Evolutionary conservation across 2,888 invertebrate species (phyloP), one percentile per base, ranked within the genome.

Genomic region (Phlogophora meticulosa): DNA sequence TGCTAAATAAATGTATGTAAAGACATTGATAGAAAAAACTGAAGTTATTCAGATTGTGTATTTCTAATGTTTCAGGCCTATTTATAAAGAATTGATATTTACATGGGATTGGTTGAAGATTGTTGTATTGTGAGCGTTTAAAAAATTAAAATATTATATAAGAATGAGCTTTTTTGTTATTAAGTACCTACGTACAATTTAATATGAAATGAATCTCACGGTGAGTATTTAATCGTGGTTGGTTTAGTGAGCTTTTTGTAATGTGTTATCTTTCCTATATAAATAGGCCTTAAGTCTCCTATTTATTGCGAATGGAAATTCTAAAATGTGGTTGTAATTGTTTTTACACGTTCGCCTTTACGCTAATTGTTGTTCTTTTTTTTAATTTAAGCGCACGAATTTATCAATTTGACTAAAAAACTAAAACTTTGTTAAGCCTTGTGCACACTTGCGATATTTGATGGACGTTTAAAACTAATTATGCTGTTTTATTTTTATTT

Each of bases 361-460:
- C 80, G 90, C 88, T 89, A 81, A 66, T 77, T 77, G 85, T 88
- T 87, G 81, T 28, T 28, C 28, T 28, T 28, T 28, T 80, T 85
- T 87, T 87, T 89, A 87, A 87, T 90, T 94, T 92, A 90, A 92
- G 89, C 93, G 94, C 94, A 95, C 94, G 94, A 94, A 95, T 94
- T 93, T 94, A 94, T 88, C 80, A 85, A 90, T 85, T 89, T 84
- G 87, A 89, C 88, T 89, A 88, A 89, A 84, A 82, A 84, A 87
- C 86, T 87, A 87, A 90, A 85, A 82, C 85, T 86, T 85, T 87
- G 83, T 84, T 89, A 85, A 84, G 83, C 84, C 87, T 87, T 83
- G 22, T 69, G 62, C 72, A 74, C 72, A 79, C 66, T 80, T 59
- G 46, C 28, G 45, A 48, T 57, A 63, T 34, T 65, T 64, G 4